Percentiles rank a stretch among this genome's conserved stretches.
phyloP scores from a whole-genome alignment of 92 coral and sea anemone species.

The Blastomussa wellsi region DNA sequence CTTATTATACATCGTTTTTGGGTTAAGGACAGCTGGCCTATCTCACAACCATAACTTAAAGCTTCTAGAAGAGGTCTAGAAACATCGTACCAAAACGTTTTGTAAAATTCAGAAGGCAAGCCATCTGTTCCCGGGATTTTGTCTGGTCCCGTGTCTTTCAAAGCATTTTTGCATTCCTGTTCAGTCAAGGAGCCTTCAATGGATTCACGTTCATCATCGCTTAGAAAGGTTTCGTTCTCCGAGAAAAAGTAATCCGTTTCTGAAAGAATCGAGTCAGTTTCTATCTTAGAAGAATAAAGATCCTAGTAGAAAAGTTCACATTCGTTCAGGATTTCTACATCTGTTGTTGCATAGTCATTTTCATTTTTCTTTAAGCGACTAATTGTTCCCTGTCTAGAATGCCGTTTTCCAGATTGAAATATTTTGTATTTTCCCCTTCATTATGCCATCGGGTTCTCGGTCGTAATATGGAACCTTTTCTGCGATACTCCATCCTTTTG shows the following conservation, averaged over 20 bases:
- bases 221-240: background rate
- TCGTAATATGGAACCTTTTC: too few relatives aligned
- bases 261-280: background rate
- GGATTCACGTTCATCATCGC: background rate
- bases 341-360: background rate
- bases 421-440: background rate
- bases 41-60: background rate
- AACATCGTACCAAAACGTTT: background rate
- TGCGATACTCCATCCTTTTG: too few relatives aligned
- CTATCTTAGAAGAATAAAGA: background rate
- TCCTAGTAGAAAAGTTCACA: background rate
- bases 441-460: too few relatives aligned
- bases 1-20: background rate
- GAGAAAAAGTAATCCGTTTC: background rate
- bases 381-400: background rate
- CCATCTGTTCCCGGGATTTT: background rate
- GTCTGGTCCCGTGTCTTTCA: slow-evolving; percentile 7
- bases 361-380: background rate
- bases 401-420: background rate
- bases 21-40: background rate
- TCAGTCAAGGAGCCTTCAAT: slow-evolving; percentile 5
- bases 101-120: slow-evolving; percentile 16
- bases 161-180: slow-evolving; percentile 11
- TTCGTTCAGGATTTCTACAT: background rate
- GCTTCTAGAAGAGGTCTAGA: background rate